Base-by-base conservation (phyloP, 2,113 vertebrate genomes). In the Oenanthe oenanthe region DNA sequence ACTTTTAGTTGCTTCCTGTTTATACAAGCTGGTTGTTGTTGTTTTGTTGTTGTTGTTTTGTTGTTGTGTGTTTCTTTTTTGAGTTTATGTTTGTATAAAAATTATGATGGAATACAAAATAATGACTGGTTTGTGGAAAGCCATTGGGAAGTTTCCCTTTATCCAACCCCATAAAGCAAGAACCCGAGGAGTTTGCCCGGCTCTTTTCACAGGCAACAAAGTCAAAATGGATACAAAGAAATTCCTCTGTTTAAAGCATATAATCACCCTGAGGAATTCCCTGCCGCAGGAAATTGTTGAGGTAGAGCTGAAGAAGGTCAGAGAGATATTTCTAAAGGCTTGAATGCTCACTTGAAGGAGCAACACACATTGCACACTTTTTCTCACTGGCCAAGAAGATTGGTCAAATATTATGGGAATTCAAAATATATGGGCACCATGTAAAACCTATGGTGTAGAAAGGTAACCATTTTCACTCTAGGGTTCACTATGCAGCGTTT, bases 201-300 rank as follows among this genome's bases (percentile, higher is more conserved):
- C 71, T 1, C 19, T 32, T 80, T 94, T 97, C 87, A 94, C 76
- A 93, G 76, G 76, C 73, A 96, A 73, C 31, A 70, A 91, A 95
- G 77, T 94, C 85, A 89, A 96, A 97, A 95, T 91, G 85, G 77
- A 62, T 85, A 40, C 75, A 92, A 96, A 95, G 73, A 97, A 95
- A 96, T 87, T 34, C n/a, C 96, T 92, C 67, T 80, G n/a, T 87
- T 83, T 78, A 84, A 93, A 96, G 54, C 91, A 48, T 93, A 92
- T 96, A 93, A 96, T 96, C 88, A 84, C 45, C 65, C 89, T 47
- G 42, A 97, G 88, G 89, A 95, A 93, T 93, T 88, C 96, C 89
- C 89, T 95, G 79, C 68, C 93, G 91, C 85, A 95, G 89, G 80
- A 96, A 97, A 82, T 71, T 36, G 83, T 72, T 91, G 89, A 96